phyloP scores from a whole-genome alignment of 2,797 vertebrate genomes.

The Pogonophryne albipinna region DNA sequence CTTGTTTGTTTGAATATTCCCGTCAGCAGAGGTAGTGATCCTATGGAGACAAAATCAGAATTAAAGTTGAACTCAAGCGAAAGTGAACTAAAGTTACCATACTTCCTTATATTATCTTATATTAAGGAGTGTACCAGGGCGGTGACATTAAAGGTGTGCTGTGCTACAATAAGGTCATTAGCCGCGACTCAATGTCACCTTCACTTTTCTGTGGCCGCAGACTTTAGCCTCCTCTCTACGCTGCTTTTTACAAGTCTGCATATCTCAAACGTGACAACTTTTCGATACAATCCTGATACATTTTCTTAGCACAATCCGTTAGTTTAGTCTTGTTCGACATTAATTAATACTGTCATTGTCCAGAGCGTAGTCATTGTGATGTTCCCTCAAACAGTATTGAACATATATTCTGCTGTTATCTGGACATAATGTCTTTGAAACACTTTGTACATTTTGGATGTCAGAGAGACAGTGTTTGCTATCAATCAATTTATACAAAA shows the following conservation, averaged over 20 bases:
- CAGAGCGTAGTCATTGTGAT: background rate
- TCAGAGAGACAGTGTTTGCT: background rate
- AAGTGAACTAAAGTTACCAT: slow-evolving; percentile 1
- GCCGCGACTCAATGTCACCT: slow-evolving; percentile 83
- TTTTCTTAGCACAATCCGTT: background rate
- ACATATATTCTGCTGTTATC: background rate
- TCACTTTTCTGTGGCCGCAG: slow-evolving; percentile 57
- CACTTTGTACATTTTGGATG: background rate
- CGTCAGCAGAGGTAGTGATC: background rate
- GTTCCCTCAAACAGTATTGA: background rate
- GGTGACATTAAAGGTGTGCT: slow-evolving; percentile 18
- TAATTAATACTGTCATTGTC: background rate
- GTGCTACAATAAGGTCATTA: slow-evolving; percentile 67
- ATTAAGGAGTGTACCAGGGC: background rate
- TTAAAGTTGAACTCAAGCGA: background rate
- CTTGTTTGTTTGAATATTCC: background rate
- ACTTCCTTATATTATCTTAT: background rate
- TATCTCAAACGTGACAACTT: background rate
- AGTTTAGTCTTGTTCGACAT: background rate
- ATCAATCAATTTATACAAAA: background rate
- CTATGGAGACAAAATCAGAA: background rate
- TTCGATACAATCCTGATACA: slow-evolving; percentile 9
- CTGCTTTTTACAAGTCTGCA: background rate
- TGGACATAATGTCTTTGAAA: background rate
- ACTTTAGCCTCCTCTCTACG: slow-evolving; percentile 43